These are phyloP conservation scores for Exephanes ischioxanthus DNA, from an alignment of 2,888 invertebrate species.

Conservation along the genomic window DNA sequence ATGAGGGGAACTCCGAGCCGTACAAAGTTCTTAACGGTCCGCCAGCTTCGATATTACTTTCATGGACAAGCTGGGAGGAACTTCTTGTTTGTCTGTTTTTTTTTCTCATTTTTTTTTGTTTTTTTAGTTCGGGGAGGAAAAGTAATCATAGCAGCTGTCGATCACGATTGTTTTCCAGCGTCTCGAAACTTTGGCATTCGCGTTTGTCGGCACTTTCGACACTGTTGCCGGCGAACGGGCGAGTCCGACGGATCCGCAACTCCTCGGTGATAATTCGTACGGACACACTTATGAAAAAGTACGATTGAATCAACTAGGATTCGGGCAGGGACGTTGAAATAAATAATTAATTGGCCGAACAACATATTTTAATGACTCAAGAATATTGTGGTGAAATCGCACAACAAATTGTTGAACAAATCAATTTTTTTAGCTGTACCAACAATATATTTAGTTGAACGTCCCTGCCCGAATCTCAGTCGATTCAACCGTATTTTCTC, in stretches of 20 bases:
- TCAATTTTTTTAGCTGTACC: no score
- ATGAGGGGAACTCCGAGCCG: conserved; percentile 23
- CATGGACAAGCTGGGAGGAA: conserved; percentile 12
- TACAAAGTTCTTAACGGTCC: conserved; percentile 42
- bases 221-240: conserved; percentile 3
- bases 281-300: not conserved
- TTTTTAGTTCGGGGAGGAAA: not conserved
- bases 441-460: no score
- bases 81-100: not conserved
- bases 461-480: no score
- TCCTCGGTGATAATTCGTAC: not conserved
- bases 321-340: no score
- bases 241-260: not conserved
- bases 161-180: conserved; percentile 6
- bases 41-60: conserved; percentile 62
- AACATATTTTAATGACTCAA: no score
- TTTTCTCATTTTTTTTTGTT: not conserved
- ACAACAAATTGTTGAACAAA: no score
- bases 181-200: not conserved
- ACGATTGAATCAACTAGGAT: no score
- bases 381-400: no score
- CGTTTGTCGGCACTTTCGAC: not conserved
- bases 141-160: conserved; percentile 17
- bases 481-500: no score
- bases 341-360: no score